Evolutionary conservation across 2,797 vertebrate species (phyloP), one percentile per base, ranked within the genome.

Genomic region (Sebastes hubbsi): DNA sequence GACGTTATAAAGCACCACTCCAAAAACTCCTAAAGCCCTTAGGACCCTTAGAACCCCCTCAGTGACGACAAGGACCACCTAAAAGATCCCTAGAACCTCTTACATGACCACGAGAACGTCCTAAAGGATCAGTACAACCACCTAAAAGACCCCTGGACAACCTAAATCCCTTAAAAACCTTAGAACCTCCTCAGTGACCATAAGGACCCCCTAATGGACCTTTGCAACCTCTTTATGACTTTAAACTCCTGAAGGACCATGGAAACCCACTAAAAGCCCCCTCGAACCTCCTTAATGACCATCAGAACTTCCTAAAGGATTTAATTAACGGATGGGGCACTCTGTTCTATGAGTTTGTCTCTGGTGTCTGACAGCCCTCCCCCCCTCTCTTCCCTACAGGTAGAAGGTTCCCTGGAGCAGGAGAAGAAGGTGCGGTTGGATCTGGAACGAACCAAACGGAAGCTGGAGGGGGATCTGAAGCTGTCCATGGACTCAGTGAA

Each of bases 401-500:
- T 97, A 67, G 97, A 98, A 88, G 92, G 96, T 22, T 97, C 97
- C 30, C 89, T 99, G 86, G 97, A 97, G 78, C 97, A 97, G 91
- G 97, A 99, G 89, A 99, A 98, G 94, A 98, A 97, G 81, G 20
- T 95, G 9, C 95, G 97, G 7, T 87, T 94, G 78, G 98, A 99
- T 8, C 91, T 97, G 14, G 98, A 99, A 75, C 95, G 97, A 75
- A 94, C 92, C 36, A 98, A 97, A 80, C 95, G 97, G 49, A 99
- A 98, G 90, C 95, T 98, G 2, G 98, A 99, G 90, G 97, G 96
- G 2, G 98, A 99, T 86, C 90, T 99, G 88, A 99, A 99, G 88
- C 85, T 98, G 76, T 96, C 96, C 0, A 85, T 96, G 75, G 97
- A 98, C 83, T 96, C 97, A 0, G 86, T 97, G 64, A 96, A 94